These are phyloP conservation scores for Megalonaias nervosa DNA, from an alignment of 1,140 invertebrate genomes.

Conservation along the genomic window DNA sequence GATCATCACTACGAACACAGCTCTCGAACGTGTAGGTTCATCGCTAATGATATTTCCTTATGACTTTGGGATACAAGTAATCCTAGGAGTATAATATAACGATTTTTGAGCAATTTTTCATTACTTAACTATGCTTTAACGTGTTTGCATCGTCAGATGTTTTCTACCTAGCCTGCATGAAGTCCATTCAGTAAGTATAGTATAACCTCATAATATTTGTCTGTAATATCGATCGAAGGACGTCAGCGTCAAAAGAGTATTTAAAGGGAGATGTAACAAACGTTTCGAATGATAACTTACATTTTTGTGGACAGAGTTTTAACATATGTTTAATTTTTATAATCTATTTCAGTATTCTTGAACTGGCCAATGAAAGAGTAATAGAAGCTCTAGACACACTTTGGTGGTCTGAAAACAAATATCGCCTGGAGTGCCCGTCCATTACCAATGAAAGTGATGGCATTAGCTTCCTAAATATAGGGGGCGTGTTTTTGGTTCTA, in stretches of 20 bases:
- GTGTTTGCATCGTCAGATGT: not conserved
- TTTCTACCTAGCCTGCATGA: not conserved
- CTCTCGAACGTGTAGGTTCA: conserved; percentile 74
- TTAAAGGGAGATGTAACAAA: no score
- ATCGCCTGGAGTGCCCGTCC: conserved; percentile 85
- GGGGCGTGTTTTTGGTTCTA: conserved; percentile 90
- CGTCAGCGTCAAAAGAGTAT: no score
- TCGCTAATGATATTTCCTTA: not conserved
- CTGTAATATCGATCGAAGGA: not conserved
- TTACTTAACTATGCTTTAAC: not conserved
- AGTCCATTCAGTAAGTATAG: not conserved
- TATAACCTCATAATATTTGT: not conserved
- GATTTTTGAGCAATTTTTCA: not conserved
- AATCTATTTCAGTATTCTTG: conserved; percentile 82
- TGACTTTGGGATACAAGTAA: not conserved
- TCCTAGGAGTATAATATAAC: not conserved
- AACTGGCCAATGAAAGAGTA: conserved; percentile 91
- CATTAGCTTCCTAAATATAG: conserved; percentile 97
- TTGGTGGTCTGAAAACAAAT: conserved; percentile 94
- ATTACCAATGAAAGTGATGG: conserved; percentile 94
- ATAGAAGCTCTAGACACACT: conserved; percentile 94
- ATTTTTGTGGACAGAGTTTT: not conserved
- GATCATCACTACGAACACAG: conserved; percentile 83
- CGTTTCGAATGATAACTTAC: not conserved
- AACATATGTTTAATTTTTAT: not conserved